Base-by-base conservation (phyloP, 1,140 invertebrate species). In the Rhopalosiphum padi region DNA sequence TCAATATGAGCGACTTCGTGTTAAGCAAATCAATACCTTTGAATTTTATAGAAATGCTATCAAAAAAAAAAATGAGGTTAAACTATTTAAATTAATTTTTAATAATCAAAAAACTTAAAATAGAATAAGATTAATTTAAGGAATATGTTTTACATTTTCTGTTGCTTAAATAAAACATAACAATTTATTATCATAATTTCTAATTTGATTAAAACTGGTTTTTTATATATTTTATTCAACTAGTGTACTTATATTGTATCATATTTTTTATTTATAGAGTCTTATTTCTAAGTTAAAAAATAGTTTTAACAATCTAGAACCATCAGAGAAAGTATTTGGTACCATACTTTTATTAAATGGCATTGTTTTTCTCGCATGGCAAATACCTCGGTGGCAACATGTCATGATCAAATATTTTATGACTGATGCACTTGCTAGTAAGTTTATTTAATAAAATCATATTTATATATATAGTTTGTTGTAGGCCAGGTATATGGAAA, bases 361-460 rank as follows among this genome's bases (percentile, higher is more conserved):
- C 5, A 93, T 97, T 23, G 98, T 99, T 6, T 99, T 98, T 95
- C 95, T 97, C 1, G 96, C 97, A 83, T 99, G 99, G 99, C 96
- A 97, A 94, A 95, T 99, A 37, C 97, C 97, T 83, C 90, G 95
- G 77, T 95, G 98, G n/a, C 96, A 97, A 94, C 96, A 96, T 15
- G 95, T 96, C 30, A 99, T 99, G 98, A 95, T 97, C 18, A 97
- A 96, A 95, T 99, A 98, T 95, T 99, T 99, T 95, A 97, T 96
- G 94, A 97, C 97, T 93, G 97, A 97, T 96, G 98, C 98, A 86
- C 96, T 96, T 86, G 97, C 97, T 94, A 96, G 97, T 98, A 95
- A 96, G 43, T 83, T 77, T 51, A 35, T 82, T 82, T 9, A 22
- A 91, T 25, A 18, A 51, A 18, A 51, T 46, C 15, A 46, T 41